These are phyloP conservation scores for Diloba caeruleocephala DNA, from an alignment of 2,888 invertebrate species.

Conservation along the genomic window DNA sequence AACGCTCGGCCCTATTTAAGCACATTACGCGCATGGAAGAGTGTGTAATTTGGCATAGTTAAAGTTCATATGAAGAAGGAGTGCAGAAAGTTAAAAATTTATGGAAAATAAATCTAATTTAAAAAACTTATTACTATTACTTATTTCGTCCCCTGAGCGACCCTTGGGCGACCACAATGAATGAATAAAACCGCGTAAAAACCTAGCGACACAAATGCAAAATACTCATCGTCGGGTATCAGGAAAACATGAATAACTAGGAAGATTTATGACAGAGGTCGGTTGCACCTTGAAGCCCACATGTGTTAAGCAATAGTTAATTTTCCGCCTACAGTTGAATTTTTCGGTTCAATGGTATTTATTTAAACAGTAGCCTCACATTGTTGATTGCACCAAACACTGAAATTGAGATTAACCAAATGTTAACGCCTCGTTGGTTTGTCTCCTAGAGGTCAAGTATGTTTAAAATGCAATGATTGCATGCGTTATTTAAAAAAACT, in stretches of 20 bases:
- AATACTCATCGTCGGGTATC: conserved; percentile 19
- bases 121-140: no score
- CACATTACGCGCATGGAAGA: no score
- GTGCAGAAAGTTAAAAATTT: no score
- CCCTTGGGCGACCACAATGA: no score
- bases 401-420: conserved; percentile 18
- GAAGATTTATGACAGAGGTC: conserved; percentile 52
- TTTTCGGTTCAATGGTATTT: conserved; percentile 40
- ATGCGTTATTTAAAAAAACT: no score
- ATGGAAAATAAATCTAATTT: no score
- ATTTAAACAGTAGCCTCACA: conserved; percentile 34
- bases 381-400: conserved; percentile 17
- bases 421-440: conserved; percentile 12
- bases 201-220: conserved; percentile 2
- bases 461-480: neutral
- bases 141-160: no score
- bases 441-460: neutral
- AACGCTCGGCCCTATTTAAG: no score
- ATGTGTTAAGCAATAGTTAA: conserved; percentile 41
- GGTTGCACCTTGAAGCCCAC: conserved; percentile 56
- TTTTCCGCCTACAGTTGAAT: conserved; percentile 47
- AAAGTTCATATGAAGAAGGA: no score
- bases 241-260: conserved; percentile 41
- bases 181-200: no score
- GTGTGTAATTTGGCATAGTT: no score